Evolutionary conservation across 2,797 vertebrate species (phyloP).

Genomic region (Crenuchus spilurus): DNA sequence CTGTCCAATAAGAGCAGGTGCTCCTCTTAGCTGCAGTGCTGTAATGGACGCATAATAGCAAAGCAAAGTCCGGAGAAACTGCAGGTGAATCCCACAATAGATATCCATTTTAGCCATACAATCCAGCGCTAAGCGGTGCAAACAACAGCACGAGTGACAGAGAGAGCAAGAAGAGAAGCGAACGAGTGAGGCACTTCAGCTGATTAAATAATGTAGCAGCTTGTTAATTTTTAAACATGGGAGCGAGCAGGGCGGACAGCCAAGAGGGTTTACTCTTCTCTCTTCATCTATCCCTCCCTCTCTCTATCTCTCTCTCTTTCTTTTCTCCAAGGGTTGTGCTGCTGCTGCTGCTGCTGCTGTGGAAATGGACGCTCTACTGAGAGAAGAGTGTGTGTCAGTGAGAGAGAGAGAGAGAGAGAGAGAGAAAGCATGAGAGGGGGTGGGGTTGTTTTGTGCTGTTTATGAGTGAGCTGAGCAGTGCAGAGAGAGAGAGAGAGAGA

Average conservation of each 20-base stretch:
- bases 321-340: background rate
- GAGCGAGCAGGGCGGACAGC: conserved; percentile 36
- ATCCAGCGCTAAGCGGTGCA: conserved; percentile 47
- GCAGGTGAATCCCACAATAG: conserved; percentile 66
- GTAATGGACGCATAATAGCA: conserved; percentile 23
- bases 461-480: conserved; percentile 7
- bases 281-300: conserved; percentile 51
- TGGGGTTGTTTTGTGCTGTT: conserved; percentile 10
- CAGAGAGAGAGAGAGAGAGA: conserved; percentile 8
- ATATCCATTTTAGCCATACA: conserved; percentile 64
- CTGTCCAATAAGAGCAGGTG: background rate
- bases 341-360: conserved; percentile 18
- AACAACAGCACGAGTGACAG: background rate
- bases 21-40: background rate
- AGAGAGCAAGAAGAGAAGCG: conserved; percentile 27
- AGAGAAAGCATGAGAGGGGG: background rate
- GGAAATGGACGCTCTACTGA: conserved; percentile 40
- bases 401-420: background rate
- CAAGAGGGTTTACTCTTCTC: conserved; percentile 30
- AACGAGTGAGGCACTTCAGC: conserved; percentile 36
- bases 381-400: background rate
- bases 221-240: conserved; percentile 63
- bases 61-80: conserved; percentile 44
- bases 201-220: conserved; percentile 67
- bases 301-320: conserved; percentile 47